phyloP scores from a whole-genome alignment of 2,113 vertebrate species.

The Syngnathus scovelli region DNA sequence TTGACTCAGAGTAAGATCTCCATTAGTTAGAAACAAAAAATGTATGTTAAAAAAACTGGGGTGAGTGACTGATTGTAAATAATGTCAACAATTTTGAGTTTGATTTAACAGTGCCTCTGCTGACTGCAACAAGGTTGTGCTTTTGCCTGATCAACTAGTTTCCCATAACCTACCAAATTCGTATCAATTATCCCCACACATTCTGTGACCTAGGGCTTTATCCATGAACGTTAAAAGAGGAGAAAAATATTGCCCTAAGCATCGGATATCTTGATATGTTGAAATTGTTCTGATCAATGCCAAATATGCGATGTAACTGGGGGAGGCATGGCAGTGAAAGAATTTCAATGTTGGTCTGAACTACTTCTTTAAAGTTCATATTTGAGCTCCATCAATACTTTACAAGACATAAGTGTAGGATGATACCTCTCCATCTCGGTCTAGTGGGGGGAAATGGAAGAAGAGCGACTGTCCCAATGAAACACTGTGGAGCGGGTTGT shows the following conservation, averaged over 20 bases:
- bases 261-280: background rate
- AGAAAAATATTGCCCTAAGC: background rate
- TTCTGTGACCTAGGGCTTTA: background rate
- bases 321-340: no score
- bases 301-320: no score
- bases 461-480: conserved; percentile 91
- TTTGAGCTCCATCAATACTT: background rate
- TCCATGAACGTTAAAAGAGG: no score
- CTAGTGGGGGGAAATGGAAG: conserved; percentile 93
- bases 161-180: no score
- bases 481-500: conserved; percentile 92
- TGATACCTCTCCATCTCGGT: conserved; percentile 91
- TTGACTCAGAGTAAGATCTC: no score
- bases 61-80: no score
- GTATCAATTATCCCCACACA: background rate
- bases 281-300: background rate
- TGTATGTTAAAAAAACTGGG: no score
- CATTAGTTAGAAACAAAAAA: no score
- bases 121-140: no score
- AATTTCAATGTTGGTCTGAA: background rate
- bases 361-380: background rate
- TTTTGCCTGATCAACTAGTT: no score
- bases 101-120: no score
- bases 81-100: no score
- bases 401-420: conserved; percentile 15